Evolutionary conservation across 2,888 invertebrate genomes (phyloP).

Genomic region (Listrodromus nycthemerus): DNA sequence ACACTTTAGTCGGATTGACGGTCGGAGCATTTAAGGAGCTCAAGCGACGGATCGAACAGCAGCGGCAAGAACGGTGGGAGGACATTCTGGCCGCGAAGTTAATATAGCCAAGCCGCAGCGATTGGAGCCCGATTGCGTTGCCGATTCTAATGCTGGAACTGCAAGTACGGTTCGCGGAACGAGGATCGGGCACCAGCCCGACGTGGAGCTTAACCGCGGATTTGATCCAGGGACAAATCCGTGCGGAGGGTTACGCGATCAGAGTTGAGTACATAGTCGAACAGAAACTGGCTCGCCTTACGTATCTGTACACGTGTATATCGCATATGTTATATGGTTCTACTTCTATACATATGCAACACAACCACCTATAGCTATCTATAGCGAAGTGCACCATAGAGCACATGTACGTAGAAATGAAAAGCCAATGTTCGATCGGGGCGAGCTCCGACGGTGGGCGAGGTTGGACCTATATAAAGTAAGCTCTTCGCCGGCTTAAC

Average conservation of each 20-base stretch:
- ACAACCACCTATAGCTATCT: no score
- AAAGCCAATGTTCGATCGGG: constrained; percentile 61
- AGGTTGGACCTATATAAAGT: constrained; percentile 38
- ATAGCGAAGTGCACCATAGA: constrained; percentile 16
- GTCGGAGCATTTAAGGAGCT: constrained; percentile 6
- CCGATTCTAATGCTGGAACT: constrained; percentile 46
- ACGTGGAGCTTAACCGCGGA: constrained; percentile 63
- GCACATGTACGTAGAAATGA: constrained; percentile 58
- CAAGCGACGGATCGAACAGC: constrained; percentile 45
- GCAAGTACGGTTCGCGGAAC: constrained; percentile 50
- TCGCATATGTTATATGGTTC: constrained; percentile 45
- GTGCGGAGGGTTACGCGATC: constrained; percentile 48
- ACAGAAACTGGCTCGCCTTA: constrained; percentile 43
- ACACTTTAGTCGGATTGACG: constrained; percentile 15
- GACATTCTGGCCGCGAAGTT: constrained; percentile 51
- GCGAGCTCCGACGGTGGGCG: neutral
- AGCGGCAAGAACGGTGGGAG: constrained; percentile 28
- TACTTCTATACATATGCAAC: neutral
- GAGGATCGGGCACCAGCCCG: constrained; percentile 32
- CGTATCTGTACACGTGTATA: constrained; percentile 33
- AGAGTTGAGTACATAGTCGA: constrained; percentile 46
- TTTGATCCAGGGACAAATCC: constrained; percentile 64
- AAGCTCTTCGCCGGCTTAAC: constrained; percentile 47
- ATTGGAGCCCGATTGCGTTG: constrained; percentile 63
- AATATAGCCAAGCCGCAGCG: constrained; percentile 65